phyloP scores from a whole-genome alignment of 2,797 vertebrate species.

The Protosalanx chinensis region DNA sequence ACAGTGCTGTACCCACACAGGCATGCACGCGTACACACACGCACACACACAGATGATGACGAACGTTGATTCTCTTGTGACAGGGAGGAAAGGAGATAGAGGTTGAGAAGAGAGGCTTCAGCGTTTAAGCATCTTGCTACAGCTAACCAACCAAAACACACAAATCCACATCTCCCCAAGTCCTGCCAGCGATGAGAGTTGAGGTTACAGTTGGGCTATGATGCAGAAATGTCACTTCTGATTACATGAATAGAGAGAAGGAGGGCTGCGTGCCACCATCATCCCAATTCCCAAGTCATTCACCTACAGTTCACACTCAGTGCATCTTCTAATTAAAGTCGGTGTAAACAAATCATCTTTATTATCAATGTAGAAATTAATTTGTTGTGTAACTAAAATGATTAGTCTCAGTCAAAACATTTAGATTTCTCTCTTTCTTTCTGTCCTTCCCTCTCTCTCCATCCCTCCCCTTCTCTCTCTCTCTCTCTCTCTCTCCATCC shows the following conservation, averaged over 20 bases:
- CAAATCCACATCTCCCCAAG: background rate
- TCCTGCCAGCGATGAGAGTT: background rate
- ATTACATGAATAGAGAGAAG: background rate
- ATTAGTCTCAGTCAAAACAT: background rate
- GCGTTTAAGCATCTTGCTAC: background rate
- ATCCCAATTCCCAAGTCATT: background rate
- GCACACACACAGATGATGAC: background rate
- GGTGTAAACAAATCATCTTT: background rate
- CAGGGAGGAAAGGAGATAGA: background rate
- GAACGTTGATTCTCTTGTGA: background rate
- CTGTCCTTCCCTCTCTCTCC: background rate
- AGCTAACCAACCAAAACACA: background rate
- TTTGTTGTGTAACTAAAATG: background rate
- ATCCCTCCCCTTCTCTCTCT: background rate
- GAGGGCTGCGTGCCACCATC: too few species aligned
- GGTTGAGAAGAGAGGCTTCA: background rate
- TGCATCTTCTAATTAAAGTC: background rate
- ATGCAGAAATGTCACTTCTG: background rate
- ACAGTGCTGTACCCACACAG: background rate
- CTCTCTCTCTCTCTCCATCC: background rate
- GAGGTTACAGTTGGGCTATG: background rate
- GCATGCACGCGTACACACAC: background rate
- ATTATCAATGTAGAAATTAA: background rate
- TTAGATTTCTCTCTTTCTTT: background rate
- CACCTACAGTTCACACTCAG: background rate